Evolutionary conservation across 2,888 invertebrate genomes (phyloP).

Genomic region (Schrankia costaestrigalis): DNA sequence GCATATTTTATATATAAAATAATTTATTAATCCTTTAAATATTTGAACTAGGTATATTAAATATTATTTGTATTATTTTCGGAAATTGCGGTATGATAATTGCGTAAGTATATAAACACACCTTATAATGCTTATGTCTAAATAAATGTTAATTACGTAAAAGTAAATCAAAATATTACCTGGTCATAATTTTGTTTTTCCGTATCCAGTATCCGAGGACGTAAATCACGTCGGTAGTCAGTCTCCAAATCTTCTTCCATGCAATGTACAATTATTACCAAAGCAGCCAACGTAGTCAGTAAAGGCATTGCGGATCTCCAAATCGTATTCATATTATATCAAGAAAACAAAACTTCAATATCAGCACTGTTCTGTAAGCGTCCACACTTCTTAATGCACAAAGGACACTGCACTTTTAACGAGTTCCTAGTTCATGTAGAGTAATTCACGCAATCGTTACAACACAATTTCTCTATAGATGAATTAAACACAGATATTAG

Average conservation of each 20-base stretch:
- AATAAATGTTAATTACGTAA: no score
- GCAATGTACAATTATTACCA: slow-evolving; percentile 72
- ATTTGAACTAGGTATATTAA: no score
- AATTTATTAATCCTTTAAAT: no score
- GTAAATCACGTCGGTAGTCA: slow-evolving; percentile 51
- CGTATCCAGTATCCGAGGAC: slow-evolving; percentile 53
- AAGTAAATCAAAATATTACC: slow-evolving; percentile 45
- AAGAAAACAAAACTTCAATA: slow-evolving; percentile 25
- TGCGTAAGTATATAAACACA: no score
- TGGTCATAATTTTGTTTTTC: slow-evolving; percentile 53
- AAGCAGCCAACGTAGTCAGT: slow-evolving; percentile 71
- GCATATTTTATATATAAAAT: no score
- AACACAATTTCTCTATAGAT: slow-evolving; percentile 19
- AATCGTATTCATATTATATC: slow-evolving; percentile 71
- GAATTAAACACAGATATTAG: slow-evolving; percentile 15
- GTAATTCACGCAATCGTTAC: slow-evolving; percentile 15
- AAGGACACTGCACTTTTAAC: slow-evolving; percentile 36
- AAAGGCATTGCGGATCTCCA: slow-evolving; percentile 64
- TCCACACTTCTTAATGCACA: slow-evolving; percentile 31
- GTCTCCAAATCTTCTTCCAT: slow-evolving; percentile 62
- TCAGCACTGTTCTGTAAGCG: slow-evolving; percentile 31
- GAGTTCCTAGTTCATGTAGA: slow-evolving; percentile 11
- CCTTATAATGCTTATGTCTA: no score
- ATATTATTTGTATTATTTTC: no score
- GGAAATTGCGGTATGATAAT: no score